A percentile compares a stretch with the other conserved stretches of the same genome.
These are phyloP conservation scores for Metaphire vulgaris DNA, from an alignment of 1,140 invertebrate species.

Conservation along the genomic window DNA sequence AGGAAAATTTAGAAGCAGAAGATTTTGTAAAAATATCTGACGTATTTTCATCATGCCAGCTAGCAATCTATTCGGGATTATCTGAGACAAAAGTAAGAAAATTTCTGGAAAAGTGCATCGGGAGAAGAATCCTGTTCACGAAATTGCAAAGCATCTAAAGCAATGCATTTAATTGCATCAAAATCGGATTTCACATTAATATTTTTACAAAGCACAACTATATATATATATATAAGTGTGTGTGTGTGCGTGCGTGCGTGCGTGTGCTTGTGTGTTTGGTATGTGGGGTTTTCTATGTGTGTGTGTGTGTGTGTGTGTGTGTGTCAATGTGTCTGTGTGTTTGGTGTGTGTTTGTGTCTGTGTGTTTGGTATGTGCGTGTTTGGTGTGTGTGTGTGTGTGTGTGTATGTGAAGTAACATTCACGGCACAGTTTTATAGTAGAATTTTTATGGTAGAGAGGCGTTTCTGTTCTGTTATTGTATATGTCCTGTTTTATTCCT, in stretches of 20 bases:
- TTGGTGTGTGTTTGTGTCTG: too few species aligned
- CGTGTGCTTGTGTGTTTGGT: too few species aligned
- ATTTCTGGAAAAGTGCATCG: background rate
- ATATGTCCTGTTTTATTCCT: too few species aligned
- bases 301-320: background rate
- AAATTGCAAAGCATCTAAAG: background rate
- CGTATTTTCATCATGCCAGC: background rate
- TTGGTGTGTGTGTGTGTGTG: too few species aligned
- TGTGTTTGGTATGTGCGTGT: too few species aligned
- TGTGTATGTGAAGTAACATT: too few species aligned
- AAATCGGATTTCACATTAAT: background rate
- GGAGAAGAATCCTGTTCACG: background rate
- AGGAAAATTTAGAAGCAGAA: too few species aligned
- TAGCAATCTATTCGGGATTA: background rate
- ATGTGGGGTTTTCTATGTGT: too few species aligned
- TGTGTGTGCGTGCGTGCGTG: background rate
- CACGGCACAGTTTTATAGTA: too few species aligned
- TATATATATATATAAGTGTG: conserved; percentile 1
- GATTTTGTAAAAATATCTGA: background rate
- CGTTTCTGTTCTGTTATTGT: too few species aligned
- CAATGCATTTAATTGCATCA: background rate
- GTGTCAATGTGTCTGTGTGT: too few species aligned
- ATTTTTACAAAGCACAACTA: background rate
- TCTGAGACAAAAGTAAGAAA: background rate
- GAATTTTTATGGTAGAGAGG: too few species aligned